Conservation (phyloP, 2,888 invertebrate genomes). For the Folsomia manolachei region DNA sequence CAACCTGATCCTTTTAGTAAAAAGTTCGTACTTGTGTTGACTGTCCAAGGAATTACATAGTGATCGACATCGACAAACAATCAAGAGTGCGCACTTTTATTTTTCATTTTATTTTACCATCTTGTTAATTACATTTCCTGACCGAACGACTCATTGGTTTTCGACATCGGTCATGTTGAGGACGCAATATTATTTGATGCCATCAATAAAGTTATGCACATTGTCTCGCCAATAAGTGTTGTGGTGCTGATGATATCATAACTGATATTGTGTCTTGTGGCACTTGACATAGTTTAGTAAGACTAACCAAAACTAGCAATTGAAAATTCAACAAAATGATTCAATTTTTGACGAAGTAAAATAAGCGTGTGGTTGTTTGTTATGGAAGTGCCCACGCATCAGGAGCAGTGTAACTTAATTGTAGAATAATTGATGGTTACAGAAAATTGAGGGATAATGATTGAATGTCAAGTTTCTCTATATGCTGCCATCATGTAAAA, state of each 20-base stretch:
- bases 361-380: neutral
- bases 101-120: neutral
- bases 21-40: no score
- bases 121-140: neutral
- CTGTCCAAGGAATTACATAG: no score
- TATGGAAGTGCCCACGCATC: no score
- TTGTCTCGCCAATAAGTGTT: neutral
- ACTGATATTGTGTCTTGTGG: neutral
- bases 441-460: no score
- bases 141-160: neutral
- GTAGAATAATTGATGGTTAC: no score
- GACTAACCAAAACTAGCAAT: no score
- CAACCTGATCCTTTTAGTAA: neutral
- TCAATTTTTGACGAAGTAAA: neutral
- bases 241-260: neutral
- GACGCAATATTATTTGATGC: neutral
- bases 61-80: neutral
- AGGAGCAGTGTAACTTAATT: no score
- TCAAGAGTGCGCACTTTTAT: neutral
- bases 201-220: neutral
- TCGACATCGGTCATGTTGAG: neutral
- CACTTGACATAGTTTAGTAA: neutral
- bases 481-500: no score
- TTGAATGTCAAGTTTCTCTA: no score
- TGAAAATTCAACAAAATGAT: no score